Evolutionary conservation across 2,888 invertebrate species (phyloP).

Genomic region (Thera britannica): DNA sequence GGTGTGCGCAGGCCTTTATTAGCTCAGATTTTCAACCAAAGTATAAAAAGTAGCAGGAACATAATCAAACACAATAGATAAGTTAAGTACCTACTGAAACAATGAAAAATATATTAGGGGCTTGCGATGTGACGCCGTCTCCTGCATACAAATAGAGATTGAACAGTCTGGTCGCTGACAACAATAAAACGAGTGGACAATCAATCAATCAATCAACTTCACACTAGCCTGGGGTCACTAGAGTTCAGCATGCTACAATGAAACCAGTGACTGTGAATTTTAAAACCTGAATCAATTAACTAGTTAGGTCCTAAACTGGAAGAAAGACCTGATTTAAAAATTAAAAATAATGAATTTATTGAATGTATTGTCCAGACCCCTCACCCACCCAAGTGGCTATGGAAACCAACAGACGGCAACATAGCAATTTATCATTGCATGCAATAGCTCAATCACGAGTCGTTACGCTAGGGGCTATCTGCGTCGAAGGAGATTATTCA

Average conservation of each 20-base stretch:
- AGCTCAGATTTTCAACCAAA: too few relatives aligned
- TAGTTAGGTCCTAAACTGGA: too few relatives aligned
- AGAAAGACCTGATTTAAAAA: too few relatives aligned
- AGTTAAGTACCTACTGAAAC: too few relatives aligned
- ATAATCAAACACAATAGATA: too few relatives aligned
- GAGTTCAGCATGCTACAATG: background rate
- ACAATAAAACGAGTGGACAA: slow-evolving; percentile 2
- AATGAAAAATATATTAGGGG: slow-evolving; percentile 54
- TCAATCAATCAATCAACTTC: background rate
- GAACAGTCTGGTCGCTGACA: background rate
- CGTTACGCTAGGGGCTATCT: slow-evolving; percentile 10
- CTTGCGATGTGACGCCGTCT: slow-evolving; percentile 18
- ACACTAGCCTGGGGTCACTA: background rate
- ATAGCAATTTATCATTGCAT: slow-evolving; percentile 23
- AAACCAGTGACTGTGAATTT: background rate
- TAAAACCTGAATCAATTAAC: background rate
- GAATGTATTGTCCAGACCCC: too few relatives aligned
- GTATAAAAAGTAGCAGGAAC: too few relatives aligned
- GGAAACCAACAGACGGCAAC: too few relatives aligned
- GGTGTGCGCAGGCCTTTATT: too few relatives aligned
- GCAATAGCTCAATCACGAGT: slow-evolving; percentile 9
- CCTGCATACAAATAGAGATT: slow-evolving; percentile 46
- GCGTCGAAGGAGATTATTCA: slow-evolving; percentile 7
- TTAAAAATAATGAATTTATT: too few relatives aligned
- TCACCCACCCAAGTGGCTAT: background rate